Conservation (phyloP, 2,888 invertebrate genomes). For the Dolichopus griseipennis region DNA sequence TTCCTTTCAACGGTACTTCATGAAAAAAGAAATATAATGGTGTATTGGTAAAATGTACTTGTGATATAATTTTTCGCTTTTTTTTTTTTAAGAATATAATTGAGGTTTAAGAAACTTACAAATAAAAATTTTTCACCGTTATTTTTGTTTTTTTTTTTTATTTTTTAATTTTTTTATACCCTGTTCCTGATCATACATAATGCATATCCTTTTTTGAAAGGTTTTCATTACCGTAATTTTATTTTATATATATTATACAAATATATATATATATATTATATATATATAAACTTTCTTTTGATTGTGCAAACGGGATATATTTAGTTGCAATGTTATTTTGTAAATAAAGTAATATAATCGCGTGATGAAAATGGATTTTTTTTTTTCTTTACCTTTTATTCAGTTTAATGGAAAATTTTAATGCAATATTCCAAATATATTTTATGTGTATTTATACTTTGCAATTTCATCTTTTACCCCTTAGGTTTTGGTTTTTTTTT, state of each 20-base stretch:
- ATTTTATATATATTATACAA: not conserved
- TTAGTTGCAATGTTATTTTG: slow-evolving; percentile 4
- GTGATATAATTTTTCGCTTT: no score
- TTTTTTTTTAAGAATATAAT: not conserved
- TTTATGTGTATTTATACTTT: no score
- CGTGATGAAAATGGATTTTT: not conserved
- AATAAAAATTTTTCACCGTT: not conserved
- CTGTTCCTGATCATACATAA: not conserved
- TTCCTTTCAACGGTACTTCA: no score
- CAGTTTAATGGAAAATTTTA: slow-evolving; percentile 10
- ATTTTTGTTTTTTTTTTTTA: not conserved
- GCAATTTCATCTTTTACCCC: no score
- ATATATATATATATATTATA: not conserved
- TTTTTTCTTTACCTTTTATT: not conserved
- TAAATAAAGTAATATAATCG: slow-evolving; percentile 2
- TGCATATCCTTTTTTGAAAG: slow-evolving; percentile 2
- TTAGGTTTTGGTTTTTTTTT: no score
- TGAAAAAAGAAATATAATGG: no score
- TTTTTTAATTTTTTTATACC: not conserved
- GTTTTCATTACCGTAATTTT: not conserved
- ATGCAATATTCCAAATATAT: slow-evolving; percentile 8
- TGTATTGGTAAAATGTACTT: no score
- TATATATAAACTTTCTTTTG: not conserved
- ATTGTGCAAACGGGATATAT: not conserved
- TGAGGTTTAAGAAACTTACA: not conserved